Base-by-base conservation (phyloP, 1,140 invertebrate genomes). In the Helicoverpa zea region DNA sequence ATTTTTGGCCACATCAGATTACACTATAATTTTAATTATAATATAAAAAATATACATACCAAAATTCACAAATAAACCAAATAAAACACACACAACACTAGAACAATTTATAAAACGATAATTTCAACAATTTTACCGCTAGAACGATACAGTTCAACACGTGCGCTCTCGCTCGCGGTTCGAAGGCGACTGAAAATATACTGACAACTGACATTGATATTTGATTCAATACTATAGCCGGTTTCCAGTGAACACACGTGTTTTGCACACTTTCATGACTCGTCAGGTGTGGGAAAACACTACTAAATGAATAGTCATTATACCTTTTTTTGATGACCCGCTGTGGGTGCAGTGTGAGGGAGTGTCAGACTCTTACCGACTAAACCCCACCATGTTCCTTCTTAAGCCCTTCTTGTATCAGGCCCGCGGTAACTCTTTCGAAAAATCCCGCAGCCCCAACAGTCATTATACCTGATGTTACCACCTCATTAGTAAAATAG, bases 191-290 rank as follows among this genome's bases (percentile, higher is more conserved):
- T 72, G 68, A 72, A 35, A 30, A 72, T n/a, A 72, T 10, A 56
- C 68, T 35, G 68, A 30, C 23, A 54, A 72, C 68, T 56, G 68
- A 56, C 68, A 72, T 72, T 72, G 68, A 72, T 72, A 72, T 56
- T 4, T 12, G 23, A 56, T 72, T 72, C 68, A 72, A 56, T 54
- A 35, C 11, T 70, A 29, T 16, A 3, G 47, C n/a, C 16, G 35
- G 16, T 16, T 30, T 23, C 11, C 64, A 23, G 10, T 51, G 47
- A 12, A 18, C 10, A 29, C 66, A 70, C 66, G 66, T 70, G 66
- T 70, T 70, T 70, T 29, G 10, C 47, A 70, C 66, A 70, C 11
- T 70, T 49, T 66, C 18, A 52, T 23, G 18, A 3, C 18, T 29
- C 13, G 13, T 70, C 47, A 52, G 47, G 47, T 70, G 66, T 18